phyloP scores from a whole-genome alignment of 2,797 vertebrate species.

The Masticophis lateralis region DNA sequence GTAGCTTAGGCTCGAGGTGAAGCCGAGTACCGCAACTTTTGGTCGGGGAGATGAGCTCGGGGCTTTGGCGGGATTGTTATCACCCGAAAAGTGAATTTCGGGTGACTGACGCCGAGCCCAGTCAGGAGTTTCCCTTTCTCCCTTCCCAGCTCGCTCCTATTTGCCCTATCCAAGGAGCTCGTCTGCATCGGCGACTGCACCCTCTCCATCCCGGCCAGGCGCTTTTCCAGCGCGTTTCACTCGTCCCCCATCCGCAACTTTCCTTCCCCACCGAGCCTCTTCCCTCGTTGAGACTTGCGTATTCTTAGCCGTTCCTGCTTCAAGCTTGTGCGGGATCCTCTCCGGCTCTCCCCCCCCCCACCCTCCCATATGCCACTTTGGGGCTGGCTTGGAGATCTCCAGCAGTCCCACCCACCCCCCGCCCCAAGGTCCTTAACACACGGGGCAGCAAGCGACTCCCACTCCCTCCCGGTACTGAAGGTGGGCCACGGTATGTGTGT shows the following conservation, averaged over 20 bases:
- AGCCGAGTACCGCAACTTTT: background rate
- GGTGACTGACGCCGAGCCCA: background rate
- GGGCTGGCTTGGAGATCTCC: background rate
- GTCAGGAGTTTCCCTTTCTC: background rate
- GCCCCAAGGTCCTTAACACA: background rate
- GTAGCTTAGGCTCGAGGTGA: background rate
- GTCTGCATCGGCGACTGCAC: background rate
- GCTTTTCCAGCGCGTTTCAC: too few relatives aligned
- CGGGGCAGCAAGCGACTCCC: too few relatives aligned
- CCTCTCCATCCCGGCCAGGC: background rate
- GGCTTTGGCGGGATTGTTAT: background rate
- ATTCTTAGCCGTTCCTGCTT: background rate
- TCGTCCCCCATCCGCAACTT: background rate
- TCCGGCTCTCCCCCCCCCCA: background rate
- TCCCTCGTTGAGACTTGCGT: background rate
- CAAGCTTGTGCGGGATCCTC: background rate
- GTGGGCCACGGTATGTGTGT: background rate
- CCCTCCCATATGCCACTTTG: too few relatives aligned
- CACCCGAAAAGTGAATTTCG: background rate
- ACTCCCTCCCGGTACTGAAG: background rate
- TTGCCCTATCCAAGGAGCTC: background rate
- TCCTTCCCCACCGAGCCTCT: background rate
- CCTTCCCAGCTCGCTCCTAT: background rate
- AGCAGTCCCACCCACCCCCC: background rate
- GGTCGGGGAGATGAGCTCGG: background rate